Conservation (phyloP, 1,140 invertebrate genomes). For the Drosophila lacteicornis region DNA sequence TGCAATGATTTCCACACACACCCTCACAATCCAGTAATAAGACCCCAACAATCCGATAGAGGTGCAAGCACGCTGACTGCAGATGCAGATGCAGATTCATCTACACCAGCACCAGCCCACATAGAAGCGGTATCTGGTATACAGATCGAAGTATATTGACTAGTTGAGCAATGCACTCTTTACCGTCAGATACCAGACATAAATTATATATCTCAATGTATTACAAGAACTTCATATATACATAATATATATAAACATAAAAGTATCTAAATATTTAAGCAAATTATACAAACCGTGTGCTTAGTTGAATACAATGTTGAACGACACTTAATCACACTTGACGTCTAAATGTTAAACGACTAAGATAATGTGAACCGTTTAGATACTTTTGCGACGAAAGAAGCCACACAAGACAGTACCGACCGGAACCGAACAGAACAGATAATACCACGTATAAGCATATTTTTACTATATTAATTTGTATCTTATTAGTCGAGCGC, state of each 20-base stretch:
- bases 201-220: constrained; percentile 72
- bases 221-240: constrained; percentile 67
- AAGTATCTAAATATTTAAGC: constrained; percentile 77
- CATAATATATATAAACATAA: constrained; percentile 53
- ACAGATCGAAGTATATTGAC: constrained; percentile 67
- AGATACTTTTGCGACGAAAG: constrained; percentile 66
- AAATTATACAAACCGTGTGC: constrained; percentile 71
- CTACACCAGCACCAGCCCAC: constrained; percentile 50
- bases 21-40: constrained; percentile 43
- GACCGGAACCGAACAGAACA: constrained; percentile 24
- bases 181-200: constrained; percentile 72
- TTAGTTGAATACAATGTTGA: constrained; percentile 74
- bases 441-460: constrained; percentile 55
- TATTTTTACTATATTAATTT: constrained; percentile 69
- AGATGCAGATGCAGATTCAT: constrained; percentile 41
- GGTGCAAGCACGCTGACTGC: constrained; percentile 49
- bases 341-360: constrained; percentile 63
- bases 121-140: constrained; percentile 49
- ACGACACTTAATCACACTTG: constrained; percentile 33
- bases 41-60: constrained; percentile 37
- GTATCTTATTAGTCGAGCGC: constrained; percentile 69
- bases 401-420: constrained; percentile 9
- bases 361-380: constrained; percentile 50
- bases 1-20: constrained; percentile 74
- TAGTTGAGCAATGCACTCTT: constrained; percentile 80